These are phyloP conservation scores for Xenops minutus DNA, from an alignment of 2,797 vertebrate species.

Conservation along the genomic window DNA sequence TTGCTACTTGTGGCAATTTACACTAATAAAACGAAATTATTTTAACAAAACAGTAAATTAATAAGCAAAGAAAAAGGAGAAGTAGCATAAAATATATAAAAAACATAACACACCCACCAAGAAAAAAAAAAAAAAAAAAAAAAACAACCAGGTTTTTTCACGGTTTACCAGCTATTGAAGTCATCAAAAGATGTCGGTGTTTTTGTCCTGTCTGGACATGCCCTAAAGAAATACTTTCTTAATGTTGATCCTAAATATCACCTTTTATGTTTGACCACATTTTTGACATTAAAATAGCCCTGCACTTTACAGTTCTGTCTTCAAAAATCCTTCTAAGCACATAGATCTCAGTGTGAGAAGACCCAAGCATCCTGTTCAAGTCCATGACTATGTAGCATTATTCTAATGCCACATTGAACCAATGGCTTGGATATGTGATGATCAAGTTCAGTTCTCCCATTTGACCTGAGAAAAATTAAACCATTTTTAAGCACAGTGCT, in stretches of 20 bases:
- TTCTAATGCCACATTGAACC: neutral
- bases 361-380: neutral
- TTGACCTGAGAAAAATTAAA: neutral
- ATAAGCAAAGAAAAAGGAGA: neutral
- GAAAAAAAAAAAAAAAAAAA: neutral
- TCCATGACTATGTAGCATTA: neutral
- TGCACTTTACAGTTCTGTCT: neutral
- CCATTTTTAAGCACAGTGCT: neutral
- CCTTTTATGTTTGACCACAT: neutral
- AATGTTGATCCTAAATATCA: neutral
- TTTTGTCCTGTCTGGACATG: neutral
- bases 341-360: neutral
- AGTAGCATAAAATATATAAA: neutral
- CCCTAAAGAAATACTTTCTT: neutral
- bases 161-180: neutral
- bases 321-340: neutral
- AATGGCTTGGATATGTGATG: neutral
- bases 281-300: neutral
- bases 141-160: neutral
- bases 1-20: neutral
- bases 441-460: neutral
- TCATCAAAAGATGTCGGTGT: neutral
- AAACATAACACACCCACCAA: neutral
- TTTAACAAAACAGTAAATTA: neutral
- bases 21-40: accelerated